phyloP scores from a whole-genome alignment of 2,888 invertebrate species.

The Trachelus stipa region DNA sequence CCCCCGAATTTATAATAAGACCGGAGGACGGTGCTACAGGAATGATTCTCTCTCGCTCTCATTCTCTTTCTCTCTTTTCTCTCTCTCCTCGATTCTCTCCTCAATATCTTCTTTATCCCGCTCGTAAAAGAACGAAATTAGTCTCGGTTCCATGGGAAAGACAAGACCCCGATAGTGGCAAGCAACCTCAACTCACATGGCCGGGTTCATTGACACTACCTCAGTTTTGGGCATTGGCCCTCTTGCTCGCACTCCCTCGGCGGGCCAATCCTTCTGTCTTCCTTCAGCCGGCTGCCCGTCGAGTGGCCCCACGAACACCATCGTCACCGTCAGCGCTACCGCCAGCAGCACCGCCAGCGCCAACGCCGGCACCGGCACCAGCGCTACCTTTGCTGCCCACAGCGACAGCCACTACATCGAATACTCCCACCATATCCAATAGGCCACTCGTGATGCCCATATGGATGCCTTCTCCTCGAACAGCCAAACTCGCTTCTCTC shows the following conservation, averaged over 20 bases:
- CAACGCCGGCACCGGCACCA: constrained; percentile 9
- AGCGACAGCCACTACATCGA: too few relatives aligned
- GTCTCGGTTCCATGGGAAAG: constrained; percentile 66
- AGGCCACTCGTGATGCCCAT: too few relatives aligned
- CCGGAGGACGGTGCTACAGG: too few relatives aligned
- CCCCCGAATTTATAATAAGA: too few relatives aligned
- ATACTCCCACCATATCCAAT: too few relatives aligned
- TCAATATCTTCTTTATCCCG: constrained; percentile 29
- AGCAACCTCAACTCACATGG: constrained; percentile 59
- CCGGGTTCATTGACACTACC: constrained; percentile 65
- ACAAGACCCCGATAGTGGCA: constrained; percentile 66
- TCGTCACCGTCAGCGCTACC: constrained; percentile 20
- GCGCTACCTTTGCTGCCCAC: too few relatives aligned
- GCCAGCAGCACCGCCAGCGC: constrained; percentile 25
- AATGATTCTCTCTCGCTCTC: not conserved
- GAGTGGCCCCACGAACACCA: constrained; percentile 23
- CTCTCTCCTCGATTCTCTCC: constrained; percentile 9
- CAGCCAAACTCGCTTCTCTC: too few relatives aligned
- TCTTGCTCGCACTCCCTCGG: constrained; percentile 49
- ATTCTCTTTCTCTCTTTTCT: not conserved
- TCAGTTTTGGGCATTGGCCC: constrained; percentile 65
- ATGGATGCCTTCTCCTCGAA: too few relatives aligned
- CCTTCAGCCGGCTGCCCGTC: not conserved
- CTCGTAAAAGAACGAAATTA: constrained; percentile 65
- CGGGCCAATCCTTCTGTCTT: constrained; percentile 16